Evolutionary conservation across 1,140 invertebrate species (phyloP), one percentile per base, ranked within the genome.

Genomic region (Helicoverpa armigera): DNA sequence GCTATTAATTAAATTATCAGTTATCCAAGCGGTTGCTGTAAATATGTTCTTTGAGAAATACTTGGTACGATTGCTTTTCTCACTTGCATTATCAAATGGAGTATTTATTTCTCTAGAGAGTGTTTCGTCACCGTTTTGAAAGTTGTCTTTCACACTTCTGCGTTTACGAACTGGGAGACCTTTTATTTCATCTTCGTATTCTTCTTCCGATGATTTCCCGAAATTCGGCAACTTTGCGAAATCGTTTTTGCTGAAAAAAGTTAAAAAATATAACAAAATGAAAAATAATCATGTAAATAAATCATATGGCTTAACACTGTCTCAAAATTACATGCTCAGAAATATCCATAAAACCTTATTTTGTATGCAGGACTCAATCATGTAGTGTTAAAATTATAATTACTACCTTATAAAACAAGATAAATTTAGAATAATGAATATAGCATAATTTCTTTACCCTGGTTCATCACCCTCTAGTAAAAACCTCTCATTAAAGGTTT

Each of bases 151-250:
- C 7, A 43, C 65, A 63, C 50, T 77, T 51, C 82, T 82, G 50
- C 75, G 86, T 76, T 60, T 87, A 73, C 89, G 63, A 29, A 87
- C 76, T n/a, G 89, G 89, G 54, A 89, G 78, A 7, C 88, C 89
- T 83, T 87, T 91, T 1, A 88, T 72, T 65, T 89, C 88, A 16
- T 88, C 84, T 12, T 86, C 86, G 51, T 91, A 89, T 60, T 90
- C 89, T 61, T 89, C 86, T 4, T 88, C 83, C 0, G 81, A 50
- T 67, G 67, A 23, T 12, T 53, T 70, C 13, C 9, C 16, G 4
- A 50, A 4, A 12, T 51, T 70, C 23, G 43, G 18, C 10, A 14
- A 18, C 10, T 69, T 12, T 18, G 13, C 14, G 48, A 14, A 7
- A 7, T 70, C 60, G 3, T 51, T 23, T 65, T 77, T 77, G 12